Base-by-base conservation (phyloP, 1,140 invertebrate genomes). In the Penaeus chinensis region DNA sequence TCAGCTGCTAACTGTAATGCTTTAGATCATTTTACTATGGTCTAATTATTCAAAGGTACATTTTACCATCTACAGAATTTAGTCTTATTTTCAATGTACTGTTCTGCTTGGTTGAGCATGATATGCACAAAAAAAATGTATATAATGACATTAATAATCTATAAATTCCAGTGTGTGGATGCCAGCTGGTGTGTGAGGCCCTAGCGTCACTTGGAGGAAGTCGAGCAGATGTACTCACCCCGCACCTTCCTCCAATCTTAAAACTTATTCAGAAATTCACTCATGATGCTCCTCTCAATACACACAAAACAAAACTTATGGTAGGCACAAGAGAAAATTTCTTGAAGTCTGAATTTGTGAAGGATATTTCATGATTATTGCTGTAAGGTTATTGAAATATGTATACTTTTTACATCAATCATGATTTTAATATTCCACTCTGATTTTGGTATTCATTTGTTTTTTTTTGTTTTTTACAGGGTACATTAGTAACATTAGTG, bases 401-500 rank as follows among this genome's bases (percentile, higher is more conserved):
- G 47, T 78, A 5, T 47, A 37, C 13, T 42, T 78, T 78, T 78
- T 78, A 42, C 42, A 19, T 78, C 13, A 16, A 3, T 1, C 22
- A 20, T n/a, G n/a, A 42, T 54, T 77, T 19, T 37, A 24, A 37
- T 77, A 32, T 37, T 77, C 20, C 3, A 16, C 18, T 27, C 16
- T 24, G 60, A 24, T 54, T 54, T 54, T 54, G 37, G 7, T 7
- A 42, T 42, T 42, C 37, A 42, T 42, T 42, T 65, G n/a, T 82
- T 32, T 47, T 62, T 61, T 71, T 87, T 89, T 54, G 89, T 82
- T 27, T 20, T n/a, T 91, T 91, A 19, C 89, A 93, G 92, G 94
- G 96, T 2, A 95, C 96, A 92, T 92, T 97, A 5, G 96, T 95
- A 91, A 96, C 96, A 0, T 92, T 97, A 77, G 92, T 98, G 63